These are phyloP conservation scores for Stylophora pistillata DNA, from an alignment of 64 coral and sea anemone species.

Conservation along the genomic window DNA sequence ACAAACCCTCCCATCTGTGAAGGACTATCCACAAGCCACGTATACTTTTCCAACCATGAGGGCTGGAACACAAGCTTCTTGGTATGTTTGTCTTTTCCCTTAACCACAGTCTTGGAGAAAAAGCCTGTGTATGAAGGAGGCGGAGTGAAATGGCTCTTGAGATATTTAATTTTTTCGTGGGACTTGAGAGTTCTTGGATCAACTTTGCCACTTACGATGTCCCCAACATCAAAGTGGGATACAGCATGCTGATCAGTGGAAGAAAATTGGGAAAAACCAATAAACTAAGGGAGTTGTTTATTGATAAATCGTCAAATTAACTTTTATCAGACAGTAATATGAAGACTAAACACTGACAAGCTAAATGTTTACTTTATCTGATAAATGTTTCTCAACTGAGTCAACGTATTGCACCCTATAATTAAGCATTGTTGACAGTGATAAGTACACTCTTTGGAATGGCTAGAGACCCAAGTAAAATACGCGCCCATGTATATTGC, in stretches of 20 bases:
- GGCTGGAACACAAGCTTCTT: constrained; percentile 62
- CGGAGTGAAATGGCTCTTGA: constrained; percentile 70
- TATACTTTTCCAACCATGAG: constrained; percentile 50
- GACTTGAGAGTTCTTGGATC: constrained; percentile 61
- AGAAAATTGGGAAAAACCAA: constrained; percentile 59
- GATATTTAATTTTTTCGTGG: constrained; percentile 49
- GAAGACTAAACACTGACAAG: constrained; percentile 25
- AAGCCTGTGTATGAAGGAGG: constrained; percentile 39
- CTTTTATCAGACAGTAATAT: background rate
- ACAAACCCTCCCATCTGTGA: constrained; percentile 52
- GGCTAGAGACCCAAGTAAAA: no score
- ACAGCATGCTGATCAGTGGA: constrained; percentile 32
- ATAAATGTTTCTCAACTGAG: constrained; percentile 17
- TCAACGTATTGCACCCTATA: background rate
- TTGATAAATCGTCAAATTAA: constrained; percentile 26
- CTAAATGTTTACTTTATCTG: no score
- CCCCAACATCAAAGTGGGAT: no score
- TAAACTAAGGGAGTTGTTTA: constrained; percentile 12
- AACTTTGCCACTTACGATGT: constrained; percentile 65
- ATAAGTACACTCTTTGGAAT: no score
- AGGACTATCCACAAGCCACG: constrained; percentile 57
- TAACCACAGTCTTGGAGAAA: constrained; percentile 49
- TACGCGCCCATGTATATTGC: no score
- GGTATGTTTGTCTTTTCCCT: constrained; percentile 53
- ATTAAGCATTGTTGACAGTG: background rate